A percentile compares a stretch with the other conserved stretches of the same genome.
These are phyloP conservation scores for Leucopsar rothschildi DNA, from an alignment of 2,113 vertebrate genomes.

Conservation along the genomic window DNA sequence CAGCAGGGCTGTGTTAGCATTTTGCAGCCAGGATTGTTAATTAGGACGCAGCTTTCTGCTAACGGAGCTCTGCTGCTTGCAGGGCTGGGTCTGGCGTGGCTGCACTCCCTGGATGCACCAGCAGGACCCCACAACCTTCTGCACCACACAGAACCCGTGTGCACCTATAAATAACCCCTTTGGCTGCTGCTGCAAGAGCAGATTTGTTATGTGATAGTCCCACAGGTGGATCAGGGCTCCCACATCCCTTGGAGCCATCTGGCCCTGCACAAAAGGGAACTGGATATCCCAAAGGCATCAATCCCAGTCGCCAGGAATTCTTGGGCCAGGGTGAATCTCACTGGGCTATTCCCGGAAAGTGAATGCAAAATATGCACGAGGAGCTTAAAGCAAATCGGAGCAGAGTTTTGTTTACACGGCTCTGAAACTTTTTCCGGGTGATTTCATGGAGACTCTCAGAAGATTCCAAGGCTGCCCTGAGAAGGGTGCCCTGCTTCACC, in stretches of 20 bases:
- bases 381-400: neutral
- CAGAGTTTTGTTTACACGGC: neutral
- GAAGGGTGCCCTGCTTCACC: neutral
- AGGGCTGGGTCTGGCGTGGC: neutral
- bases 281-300: neutral
- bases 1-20: neutral
- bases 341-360: conserved; percentile 25
- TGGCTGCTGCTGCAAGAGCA: neutral
- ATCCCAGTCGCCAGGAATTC: neutral
- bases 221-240: neutral
- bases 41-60: neutral
- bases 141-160: neutral
- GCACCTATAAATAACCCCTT: neutral
- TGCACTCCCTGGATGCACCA: neutral
- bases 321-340: neutral
- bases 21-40: neutral
- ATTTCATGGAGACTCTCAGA: neutral
- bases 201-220: neutral
- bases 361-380: neutral
- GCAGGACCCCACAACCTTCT: neutral
- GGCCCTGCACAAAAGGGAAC: neutral
- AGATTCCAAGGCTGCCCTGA: neutral
- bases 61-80: neutral
- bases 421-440: neutral
- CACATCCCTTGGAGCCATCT: neutral